phyloP scores from a whole-genome alignment of 2,113 vertebrate species.

The Pelodiscus sinensis region DNA sequence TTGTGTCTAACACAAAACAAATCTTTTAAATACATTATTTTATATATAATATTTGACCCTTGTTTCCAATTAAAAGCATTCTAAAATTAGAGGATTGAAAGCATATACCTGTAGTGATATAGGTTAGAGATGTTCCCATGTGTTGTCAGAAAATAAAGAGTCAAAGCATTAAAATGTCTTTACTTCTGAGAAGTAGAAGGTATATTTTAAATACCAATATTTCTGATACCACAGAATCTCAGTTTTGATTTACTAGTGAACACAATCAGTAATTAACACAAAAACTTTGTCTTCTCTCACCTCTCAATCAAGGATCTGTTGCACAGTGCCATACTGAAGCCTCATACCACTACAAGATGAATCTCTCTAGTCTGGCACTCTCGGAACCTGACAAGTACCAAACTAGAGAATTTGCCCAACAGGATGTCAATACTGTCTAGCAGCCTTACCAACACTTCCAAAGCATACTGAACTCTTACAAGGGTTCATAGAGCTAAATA shows the following conservation, averaged over 20 bases:
- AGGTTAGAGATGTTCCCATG: not conserved
- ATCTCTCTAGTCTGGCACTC: too few species aligned
- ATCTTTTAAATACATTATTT: not conserved
- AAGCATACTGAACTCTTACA: too few species aligned
- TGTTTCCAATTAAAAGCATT: not conserved
- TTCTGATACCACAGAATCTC: not conserved
- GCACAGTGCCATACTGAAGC: not conserved
- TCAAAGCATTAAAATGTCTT: not conserved
- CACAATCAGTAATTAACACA: not conserved
- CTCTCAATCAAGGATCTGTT: not conserved
- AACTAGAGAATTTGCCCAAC: too few species aligned
- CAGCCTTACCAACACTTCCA: too few species aligned
- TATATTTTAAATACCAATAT: not conserved
- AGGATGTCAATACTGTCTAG: too few species aligned
- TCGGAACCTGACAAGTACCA: too few species aligned
- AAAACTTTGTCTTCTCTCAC: not conserved
- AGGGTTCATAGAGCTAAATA: too few species aligned
- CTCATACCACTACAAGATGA: not conserved
- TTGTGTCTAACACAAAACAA: not conserved
- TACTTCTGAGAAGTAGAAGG: not conserved
- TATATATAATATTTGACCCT: not conserved
- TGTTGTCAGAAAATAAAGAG: not conserved
- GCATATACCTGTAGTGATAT: not conserved
- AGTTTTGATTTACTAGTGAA: not conserved
- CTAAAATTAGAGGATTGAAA: not conserved